Conservation (phyloP, 2,888 invertebrate species). For the Asteroscopus sphinx region DNA sequence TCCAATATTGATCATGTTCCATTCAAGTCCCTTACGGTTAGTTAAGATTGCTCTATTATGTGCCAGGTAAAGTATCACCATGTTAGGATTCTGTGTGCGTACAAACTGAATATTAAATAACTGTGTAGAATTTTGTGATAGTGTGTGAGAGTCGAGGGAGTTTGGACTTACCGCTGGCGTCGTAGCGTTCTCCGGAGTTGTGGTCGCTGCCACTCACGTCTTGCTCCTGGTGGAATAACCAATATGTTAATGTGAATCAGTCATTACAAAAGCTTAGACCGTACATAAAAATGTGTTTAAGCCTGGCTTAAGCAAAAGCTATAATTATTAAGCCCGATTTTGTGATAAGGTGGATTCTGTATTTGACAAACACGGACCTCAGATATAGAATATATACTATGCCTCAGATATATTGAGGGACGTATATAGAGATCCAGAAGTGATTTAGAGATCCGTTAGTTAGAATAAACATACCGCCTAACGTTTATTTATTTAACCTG, state of each 20-base stretch:
- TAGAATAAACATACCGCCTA: constrained; percentile 3
- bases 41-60: constrained; percentile 40
- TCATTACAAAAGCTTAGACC: neutral
- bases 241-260: neutral
- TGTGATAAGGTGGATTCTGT: too few relatives aligned
- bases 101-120: constrained; percentile 53
- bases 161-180: constrained; percentile 72
- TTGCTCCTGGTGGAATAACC: constrained; percentile 70
- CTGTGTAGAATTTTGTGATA: constrained; percentile 49
- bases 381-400: too few relatives aligned
- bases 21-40: constrained; percentile 27
- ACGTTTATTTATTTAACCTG: constrained; percentile 25
- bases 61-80: constrained; percentile 56
- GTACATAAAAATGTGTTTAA: too few relatives aligned
- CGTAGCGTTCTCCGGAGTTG: constrained; percentile 72
- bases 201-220: constrained; percentile 72
- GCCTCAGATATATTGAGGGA: neutral
- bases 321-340: too few relatives aligned
- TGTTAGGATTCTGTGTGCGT: constrained; percentile 60
- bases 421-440: neutral
- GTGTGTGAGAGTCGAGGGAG: constrained; percentile 21
- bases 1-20: constrained; percentile 56
- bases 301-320: too few relatives aligned
- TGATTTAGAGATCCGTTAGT: neutral
- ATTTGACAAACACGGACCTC: too few relatives aligned